Base-by-base conservation (phyloP, 30 jellyfish, hydroid and myxozoan species). In the Aurelia aurita region DNA sequence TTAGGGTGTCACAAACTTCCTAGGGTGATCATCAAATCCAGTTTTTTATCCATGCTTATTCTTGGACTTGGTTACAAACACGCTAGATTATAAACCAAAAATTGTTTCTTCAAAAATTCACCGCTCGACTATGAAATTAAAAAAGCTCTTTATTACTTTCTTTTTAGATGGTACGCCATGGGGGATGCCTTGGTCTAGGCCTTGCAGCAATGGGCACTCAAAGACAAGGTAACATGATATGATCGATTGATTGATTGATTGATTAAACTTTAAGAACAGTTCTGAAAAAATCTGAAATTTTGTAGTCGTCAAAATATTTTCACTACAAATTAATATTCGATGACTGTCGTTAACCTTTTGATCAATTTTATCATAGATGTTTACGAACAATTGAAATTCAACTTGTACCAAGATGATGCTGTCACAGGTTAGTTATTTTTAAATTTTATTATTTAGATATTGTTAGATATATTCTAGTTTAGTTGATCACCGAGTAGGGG, bases 201-300 rank as follows among this genome's bases (percentile, higher is more conserved):
- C 93, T 95, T 23, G 99, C 99, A 69, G 97, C 99, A n/a, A 95
- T 95, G 99, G 99, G 99, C 49, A 89, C 99, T 13, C 99, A 95
- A 63, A 91, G 86, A 73, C 94, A 89, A 74, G 99, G 99, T 90
- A 89, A 5, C 45, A 0, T 18, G n/a, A n/a, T n/a, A n/a, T n/a
- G 18, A 27, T 34, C 29, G 29, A 58, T n/a, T 25, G 9, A 0
- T 70, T 70, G 13, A n/a, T 70, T 15, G 45, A 16, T 29, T 0
- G n/a, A n/a, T n/a, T n/a, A n/a, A n/a, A n/a, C n/a, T n/a, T 3
- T 7, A 10, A 34, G 46, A 34, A 2, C 46, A 34, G 7, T 34
- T 7, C 46, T 34, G 46, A 8, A 31, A 5, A 5, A 25, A 18
- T 0, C 75, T 1, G 3, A 5, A 21, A 28, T 9, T 77, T 60